These are phyloP conservation scores for Ailuropoda melanoleuca DNA, from an alignment of 2,113 vertebrate species.

Conservation along the genomic window DNA sequence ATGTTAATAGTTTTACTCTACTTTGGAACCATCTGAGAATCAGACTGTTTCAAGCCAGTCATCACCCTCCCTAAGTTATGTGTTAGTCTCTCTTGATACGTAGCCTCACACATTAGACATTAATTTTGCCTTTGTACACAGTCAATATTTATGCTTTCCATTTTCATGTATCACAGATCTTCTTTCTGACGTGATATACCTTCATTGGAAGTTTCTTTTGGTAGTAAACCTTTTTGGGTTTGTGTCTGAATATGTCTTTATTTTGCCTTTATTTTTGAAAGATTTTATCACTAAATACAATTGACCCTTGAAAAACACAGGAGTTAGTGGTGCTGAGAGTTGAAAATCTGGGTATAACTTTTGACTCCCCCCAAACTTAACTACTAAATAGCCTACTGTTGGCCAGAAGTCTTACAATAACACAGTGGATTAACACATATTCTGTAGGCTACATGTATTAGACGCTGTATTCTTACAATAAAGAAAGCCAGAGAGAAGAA, in stretches of 20 bases:
- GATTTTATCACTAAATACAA: background rate
- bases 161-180: background rate
- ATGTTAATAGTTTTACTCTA: background rate
- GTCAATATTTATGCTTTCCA: background rate
- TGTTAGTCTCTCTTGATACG: background rate
- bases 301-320: background rate
- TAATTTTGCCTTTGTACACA: background rate
- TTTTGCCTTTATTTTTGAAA: constrained; percentile 7
- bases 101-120: background rate
- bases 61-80: background rate
- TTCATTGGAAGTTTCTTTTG: background rate
- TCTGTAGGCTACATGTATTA: background rate
- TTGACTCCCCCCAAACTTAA: background rate
- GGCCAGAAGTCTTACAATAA: background rate
- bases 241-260: background rate
- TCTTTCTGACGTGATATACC: background rate
- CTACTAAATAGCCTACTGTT: background rate
- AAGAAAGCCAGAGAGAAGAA: background rate
- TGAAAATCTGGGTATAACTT: background rate
- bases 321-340: background rate
- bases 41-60: background rate
- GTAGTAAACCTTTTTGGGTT: background rate
- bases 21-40: background rate
- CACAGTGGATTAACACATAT: background rate
- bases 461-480: background rate